phyloP scores from a whole-genome alignment of 2,797 vertebrate species.

The Neosilurus hyrtlii region DNA sequence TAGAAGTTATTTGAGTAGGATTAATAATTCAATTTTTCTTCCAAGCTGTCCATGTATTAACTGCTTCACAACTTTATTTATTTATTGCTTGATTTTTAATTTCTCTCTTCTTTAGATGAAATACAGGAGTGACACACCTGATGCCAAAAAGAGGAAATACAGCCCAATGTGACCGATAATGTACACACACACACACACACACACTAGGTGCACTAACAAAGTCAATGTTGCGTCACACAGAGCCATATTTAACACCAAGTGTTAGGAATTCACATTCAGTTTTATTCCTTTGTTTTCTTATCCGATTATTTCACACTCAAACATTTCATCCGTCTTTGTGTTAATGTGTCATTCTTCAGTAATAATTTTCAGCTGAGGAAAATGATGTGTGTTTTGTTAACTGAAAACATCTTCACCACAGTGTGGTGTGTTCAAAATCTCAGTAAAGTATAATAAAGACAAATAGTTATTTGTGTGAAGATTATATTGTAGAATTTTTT shows the following conservation, averaged over 20 bases:
- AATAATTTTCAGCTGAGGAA: not conserved
- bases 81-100: not conserved
- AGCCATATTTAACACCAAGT: slow-evolving; percentile 16
- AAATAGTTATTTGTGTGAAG: not conserved
- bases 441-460: not conserved
- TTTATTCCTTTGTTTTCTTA: too few species aligned
- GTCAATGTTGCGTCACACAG: not conserved
- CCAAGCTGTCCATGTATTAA: too few species aligned
- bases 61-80: too few species aligned
- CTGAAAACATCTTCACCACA: not conserved
- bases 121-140: slow-evolving; percentile 72
- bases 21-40: not conserved
- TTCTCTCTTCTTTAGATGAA: slow-evolving; percentile 61
- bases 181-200: slow-evolving; percentile 5
- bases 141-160: slow-evolving; percentile 80
- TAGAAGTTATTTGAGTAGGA: not conserved
- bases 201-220: not conserved
- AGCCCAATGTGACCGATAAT: slow-evolving; percentile 67
- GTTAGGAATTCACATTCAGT: not conserved
- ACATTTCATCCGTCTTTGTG: not conserved
- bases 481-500: not conserved
- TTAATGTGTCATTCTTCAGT: not conserved
- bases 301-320: not conserved
- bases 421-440: slow-evolving; percentile 17
- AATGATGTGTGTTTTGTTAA: not conserved